phyloP scores from a whole-genome alignment of 2,113 vertebrate species.

The Lota lota region DNA sequence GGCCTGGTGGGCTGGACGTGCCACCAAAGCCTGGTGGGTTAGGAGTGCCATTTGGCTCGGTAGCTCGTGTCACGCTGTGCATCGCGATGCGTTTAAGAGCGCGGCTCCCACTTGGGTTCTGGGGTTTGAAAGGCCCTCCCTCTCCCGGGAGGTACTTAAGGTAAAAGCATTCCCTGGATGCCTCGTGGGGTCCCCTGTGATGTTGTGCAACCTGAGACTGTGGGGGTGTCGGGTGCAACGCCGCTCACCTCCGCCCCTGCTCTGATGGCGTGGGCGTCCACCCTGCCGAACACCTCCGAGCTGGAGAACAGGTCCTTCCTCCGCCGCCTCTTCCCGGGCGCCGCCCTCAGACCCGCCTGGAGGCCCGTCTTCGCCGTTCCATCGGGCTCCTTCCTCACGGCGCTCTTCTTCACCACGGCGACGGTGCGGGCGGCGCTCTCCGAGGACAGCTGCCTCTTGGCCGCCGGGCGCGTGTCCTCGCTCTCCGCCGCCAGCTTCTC shows the following conservation, averaged over 20 bases:
- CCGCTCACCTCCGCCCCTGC: constrained; percentile 69
- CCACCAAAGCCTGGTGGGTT: background rate
- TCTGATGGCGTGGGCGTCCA: constrained; percentile 63
- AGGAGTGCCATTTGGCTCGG: background rate
- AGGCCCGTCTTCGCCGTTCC: constrained; percentile 6
- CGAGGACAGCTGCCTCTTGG: constrained; percentile 74
- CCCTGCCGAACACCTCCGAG: constrained; percentile 50
- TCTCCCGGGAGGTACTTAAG: background rate
- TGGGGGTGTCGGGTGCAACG: background rate
- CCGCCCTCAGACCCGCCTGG: constrained; percentile 12
- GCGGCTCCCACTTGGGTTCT: background rate
- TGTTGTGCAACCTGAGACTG: background rate
- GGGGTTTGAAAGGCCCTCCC: background rate
- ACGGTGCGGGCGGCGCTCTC: constrained; percentile 68
- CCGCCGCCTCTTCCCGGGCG: constrained; percentile 54
- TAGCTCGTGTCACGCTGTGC: background rate
- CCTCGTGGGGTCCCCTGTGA: background rate
- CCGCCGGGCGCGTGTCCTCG: constrained; percentile 64
- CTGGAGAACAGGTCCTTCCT: constrained; percentile 64
- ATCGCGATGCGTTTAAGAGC: background rate
- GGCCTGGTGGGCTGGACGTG: background rate
- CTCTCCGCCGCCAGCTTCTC: constrained; percentile 56
- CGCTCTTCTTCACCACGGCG: constrained; percentile 64
- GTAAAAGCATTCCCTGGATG: background rate
- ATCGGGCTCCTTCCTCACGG: constrained; percentile 53